Evolutionary conservation across 2,797 vertebrate species (phyloP).

Genomic region (Amazona ochrocephala): DNA sequence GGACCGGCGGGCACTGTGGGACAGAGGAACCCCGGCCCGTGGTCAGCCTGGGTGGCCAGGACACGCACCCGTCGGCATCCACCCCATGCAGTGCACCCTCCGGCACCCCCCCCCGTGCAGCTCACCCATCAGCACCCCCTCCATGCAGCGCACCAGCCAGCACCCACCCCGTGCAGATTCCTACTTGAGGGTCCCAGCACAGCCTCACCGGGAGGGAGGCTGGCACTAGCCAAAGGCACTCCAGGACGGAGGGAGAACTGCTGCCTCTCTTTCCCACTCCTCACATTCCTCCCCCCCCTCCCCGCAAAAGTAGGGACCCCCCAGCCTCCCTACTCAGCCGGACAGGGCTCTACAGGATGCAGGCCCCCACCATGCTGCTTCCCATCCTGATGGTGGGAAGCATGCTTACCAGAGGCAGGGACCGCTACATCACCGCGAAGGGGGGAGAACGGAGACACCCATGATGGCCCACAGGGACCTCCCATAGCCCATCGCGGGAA

Average conservation of each 20-base stretch:
- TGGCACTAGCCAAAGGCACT: no score
- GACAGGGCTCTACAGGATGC: background rate
- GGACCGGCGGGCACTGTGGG: background rate
- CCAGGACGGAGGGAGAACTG: background rate
- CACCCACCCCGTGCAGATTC: background rate
- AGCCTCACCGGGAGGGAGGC: background rate
- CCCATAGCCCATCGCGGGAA: accelerated
- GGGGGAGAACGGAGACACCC: background rate
- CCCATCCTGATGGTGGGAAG: background rate
- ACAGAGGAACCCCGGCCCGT: background rate
- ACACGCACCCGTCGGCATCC: background rate
- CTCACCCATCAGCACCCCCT: no score
- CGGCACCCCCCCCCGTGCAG: no score
- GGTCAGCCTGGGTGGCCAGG: background rate
- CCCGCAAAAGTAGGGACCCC: background rate
- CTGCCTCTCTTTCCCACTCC: background rate
- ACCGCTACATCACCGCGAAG: background rate
- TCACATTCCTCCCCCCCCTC: no score
- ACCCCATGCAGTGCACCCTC: background rate
- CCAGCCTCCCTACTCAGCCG: background rate
- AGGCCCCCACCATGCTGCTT: background rate
- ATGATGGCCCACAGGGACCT: no score
- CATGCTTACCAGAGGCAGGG: background rate
- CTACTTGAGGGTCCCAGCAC: background rate
- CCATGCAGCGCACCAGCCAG: no score